Evolutionary conservation across 2,888 invertebrate species (phyloP).

Genomic region (Leucophenga montana): DNA sequence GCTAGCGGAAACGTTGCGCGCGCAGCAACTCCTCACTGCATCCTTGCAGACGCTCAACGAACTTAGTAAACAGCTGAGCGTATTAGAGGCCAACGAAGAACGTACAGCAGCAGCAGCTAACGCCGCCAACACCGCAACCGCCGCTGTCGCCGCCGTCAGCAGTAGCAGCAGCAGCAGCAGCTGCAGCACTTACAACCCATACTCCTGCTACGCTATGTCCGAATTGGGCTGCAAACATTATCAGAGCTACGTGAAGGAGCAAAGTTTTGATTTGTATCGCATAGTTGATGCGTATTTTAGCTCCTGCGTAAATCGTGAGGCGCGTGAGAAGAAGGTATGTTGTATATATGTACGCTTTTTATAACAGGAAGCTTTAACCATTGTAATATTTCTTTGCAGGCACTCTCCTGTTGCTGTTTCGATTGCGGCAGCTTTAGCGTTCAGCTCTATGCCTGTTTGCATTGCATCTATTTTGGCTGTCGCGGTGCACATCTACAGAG

Average conservation of each 20-base stretch:
- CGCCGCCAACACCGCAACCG: constrained; percentile 25
- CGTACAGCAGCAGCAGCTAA: constrained; percentile 26
- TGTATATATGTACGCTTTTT: neutral
- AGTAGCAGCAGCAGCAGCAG: constrained; percentile 5
- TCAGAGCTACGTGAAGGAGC: constrained; percentile 70
- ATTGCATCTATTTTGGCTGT: constrained; percentile 96
- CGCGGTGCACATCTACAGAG: constrained; percentile 89
- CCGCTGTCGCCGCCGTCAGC: constrained; percentile 32
- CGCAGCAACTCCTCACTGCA: constrained; percentile 35
- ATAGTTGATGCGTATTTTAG: constrained; percentile 91
- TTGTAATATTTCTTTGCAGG: constrained; percentile 74
- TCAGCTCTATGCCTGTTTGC: constrained; percentile 88
- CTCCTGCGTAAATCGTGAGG: constrained; percentile 85
- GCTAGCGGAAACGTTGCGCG: constrained; percentile 5
- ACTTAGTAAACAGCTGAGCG: constrained; percentile 5
- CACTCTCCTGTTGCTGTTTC: constrained; percentile 86
- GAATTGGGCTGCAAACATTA: constrained; percentile 72
- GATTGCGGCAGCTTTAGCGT: constrained; percentile 85
- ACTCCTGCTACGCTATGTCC: too few species aligned
- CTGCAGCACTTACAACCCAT: too few species aligned
- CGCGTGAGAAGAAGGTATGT: constrained; percentile 86
- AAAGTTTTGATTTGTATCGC: constrained; percentile 73
- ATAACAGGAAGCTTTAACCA: neutral
- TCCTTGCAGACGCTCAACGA: constrained; percentile 21
- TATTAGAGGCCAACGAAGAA: constrained; percentile 16